Percentiles rank a stretch among this genome's conserved stretches.
Evolutionary conservation across 2,888 invertebrate genomes (phyloP).

Genomic region (Drosophila silvestris): DNA sequence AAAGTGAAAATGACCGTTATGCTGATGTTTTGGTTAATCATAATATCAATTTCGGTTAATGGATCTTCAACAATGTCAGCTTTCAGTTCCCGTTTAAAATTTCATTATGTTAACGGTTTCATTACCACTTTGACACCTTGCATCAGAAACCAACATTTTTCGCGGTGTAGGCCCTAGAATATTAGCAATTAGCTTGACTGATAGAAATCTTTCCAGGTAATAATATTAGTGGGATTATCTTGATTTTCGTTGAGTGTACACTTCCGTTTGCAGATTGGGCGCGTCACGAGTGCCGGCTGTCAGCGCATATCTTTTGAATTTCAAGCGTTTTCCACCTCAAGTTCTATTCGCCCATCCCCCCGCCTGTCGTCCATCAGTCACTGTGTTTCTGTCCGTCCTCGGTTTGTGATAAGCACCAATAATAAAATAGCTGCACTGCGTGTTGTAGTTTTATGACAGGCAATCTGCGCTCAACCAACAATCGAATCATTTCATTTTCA

Average conservation of each 20-base stretch:
- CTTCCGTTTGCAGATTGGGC: slow-evolving; percentile 40
- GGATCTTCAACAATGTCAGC: background rate
- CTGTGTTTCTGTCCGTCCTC: background rate
- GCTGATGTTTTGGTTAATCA: background rate
- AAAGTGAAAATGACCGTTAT: background rate
- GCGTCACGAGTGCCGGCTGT: slow-evolving; percentile 39
- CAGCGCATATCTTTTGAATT: slow-evolving; percentile 52
- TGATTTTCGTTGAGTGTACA: background rate
- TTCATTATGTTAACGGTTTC: background rate
- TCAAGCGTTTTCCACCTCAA: slow-evolving; percentile 39
- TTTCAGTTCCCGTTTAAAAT: background rate
- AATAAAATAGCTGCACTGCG: slow-evolving; percentile 14
- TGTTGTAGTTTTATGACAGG: slow-evolving; percentile 26
- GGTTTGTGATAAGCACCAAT: slow-evolving; percentile 36
- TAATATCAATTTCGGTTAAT: background rate
- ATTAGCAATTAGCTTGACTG: background rate
- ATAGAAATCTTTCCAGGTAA: background rate
- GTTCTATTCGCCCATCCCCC: background rate
- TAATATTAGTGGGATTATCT: background rate
- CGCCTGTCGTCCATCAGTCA: background rate
- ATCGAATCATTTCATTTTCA: slow-evolving; percentile 18
- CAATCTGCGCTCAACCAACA: slow-evolving; percentile 16
- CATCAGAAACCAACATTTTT: background rate
- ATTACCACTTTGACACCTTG: background rate
- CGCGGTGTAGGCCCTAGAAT: background rate